Evolutionary conservation across 1,140 invertebrate genomes (phyloP).

Genomic region (Camponotus pennsylvanicus): DNA sequence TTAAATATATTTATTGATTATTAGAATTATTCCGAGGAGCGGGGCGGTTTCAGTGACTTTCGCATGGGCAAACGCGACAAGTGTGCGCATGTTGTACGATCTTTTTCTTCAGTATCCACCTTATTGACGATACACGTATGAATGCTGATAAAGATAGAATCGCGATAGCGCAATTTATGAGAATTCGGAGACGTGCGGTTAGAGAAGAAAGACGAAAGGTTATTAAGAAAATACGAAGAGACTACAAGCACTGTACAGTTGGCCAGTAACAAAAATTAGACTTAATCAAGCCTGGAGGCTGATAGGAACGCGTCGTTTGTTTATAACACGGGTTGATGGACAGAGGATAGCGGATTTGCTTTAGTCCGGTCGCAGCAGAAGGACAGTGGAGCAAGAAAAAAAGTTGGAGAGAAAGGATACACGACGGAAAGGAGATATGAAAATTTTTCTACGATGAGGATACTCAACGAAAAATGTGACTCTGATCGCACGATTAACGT

Average conservation of each 20-base stretch:
- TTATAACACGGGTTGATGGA: constrained; percentile 39
- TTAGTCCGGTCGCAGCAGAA: constrained; percentile 71
- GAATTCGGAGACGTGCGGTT: constrained; percentile 55
- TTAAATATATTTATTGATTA: constrained; percentile 81
- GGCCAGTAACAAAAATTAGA: constrained; percentile 82
- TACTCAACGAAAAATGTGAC: constrained; percentile 26
- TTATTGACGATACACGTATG: constrained; percentile 32
- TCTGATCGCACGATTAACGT: neutral
- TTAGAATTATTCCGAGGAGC: constrained; percentile 72
- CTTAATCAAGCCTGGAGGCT: constrained; percentile 80
- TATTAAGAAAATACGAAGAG: constrained; percentile 54
- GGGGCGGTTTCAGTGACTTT: constrained; percentile 47
- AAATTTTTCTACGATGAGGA: neutral
- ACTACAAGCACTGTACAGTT: constrained; percentile 77
- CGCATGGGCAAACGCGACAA: neutral
- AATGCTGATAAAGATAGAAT: neutral
- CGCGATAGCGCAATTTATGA: constrained; percentile 40
- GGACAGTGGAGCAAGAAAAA: constrained; percentile 1
- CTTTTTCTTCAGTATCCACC: constrained; percentile 38
- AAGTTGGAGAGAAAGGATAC: neutral
- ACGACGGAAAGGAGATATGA: neutral
- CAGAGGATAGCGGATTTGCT: constrained; percentile 69
- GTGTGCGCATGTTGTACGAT: neutral
- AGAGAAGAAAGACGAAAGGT: neutral
- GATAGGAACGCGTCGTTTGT: constrained; percentile 63